These are phyloP conservation scores for Scaptomyza cyrtandrae DNA, from an alignment of 2,888 invertebrate species.

Conservation along the genomic window DNA sequence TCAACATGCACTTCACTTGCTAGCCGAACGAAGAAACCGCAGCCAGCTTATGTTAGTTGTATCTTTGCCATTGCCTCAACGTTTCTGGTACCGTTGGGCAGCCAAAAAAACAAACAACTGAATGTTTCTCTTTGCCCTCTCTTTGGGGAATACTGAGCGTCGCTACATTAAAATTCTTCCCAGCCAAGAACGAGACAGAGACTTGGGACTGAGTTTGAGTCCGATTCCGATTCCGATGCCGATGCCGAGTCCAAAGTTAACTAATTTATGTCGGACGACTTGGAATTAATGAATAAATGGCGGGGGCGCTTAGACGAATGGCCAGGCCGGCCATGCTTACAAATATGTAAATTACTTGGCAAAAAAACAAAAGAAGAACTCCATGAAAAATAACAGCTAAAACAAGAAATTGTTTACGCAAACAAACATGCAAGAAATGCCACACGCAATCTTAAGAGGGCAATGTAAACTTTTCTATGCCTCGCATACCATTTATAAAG, in stretches of 20 bases:
- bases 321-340: constrained; percentile 50
- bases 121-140: neutral
- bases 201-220: constrained; percentile 36
- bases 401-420: constrained; percentile 35
- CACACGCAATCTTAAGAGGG: constrained; percentile 75
- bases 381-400: constrained; percentile 41
- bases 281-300: constrained; percentile 80
- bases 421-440: constrained; percentile 63
- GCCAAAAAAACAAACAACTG: constrained; percentile 22
- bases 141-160: constrained; percentile 35
- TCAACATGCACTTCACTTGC: constrained; percentile 70
- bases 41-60: constrained; percentile 72
- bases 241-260: constrained; percentile 66
- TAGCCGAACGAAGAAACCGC: constrained; percentile 66
- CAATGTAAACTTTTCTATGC: constrained; percentile 73
- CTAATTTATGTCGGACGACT: constrained; percentile 81
- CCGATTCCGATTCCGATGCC: constrained; percentile 51
- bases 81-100: constrained; percentile 34
- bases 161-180: constrained; percentile 77
- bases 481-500: constrained; percentile 62
- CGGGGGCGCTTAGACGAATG: constrained; percentile 77
- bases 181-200: constrained; percentile 44
- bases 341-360: constrained; percentile 72
- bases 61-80: constrained; percentile 7
- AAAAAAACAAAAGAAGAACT: constrained; percentile 43